Conservation (phyloP, 2,888 invertebrate genomes). For the Drosophila suboccidentalis region DNA sequence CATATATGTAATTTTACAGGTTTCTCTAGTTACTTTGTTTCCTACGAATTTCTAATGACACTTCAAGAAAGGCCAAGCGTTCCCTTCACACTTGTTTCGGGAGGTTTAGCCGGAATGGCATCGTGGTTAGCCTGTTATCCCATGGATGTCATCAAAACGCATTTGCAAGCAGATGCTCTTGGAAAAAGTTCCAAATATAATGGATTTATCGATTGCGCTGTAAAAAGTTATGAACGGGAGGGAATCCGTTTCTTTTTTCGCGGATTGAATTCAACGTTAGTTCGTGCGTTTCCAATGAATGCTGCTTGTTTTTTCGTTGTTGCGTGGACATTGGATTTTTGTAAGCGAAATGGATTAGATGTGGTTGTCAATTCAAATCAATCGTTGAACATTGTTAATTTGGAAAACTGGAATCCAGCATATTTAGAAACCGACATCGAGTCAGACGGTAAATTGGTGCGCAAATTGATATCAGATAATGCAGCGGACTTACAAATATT, state of each 20-base stretch:
- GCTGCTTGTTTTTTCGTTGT: constrained; percentile 96
- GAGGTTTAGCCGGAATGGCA: constrained; percentile 93
- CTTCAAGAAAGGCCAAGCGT: constrained; percentile 87
- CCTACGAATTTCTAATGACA: constrained; percentile 92
- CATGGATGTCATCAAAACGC: constrained; percentile 95
- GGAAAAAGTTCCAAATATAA: constrained; percentile 87
- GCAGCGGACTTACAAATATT: constrained; percentile 1
- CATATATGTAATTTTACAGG: constrained; percentile 60
- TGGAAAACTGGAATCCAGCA: constrained; percentile 51
- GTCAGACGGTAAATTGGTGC: constrained; percentile 51
- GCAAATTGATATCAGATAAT: constrained; percentile 59
- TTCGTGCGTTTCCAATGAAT: constrained; percentile 96
- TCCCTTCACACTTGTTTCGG: constrained; percentile 90
- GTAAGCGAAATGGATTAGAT: constrained; percentile 53
- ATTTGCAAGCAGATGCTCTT: constrained; percentile 91
- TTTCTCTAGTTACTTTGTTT: constrained; percentile 93
- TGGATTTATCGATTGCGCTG: constrained; percentile 91
- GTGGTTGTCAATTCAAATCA: constrained; percentile 39
- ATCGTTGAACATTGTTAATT: constrained; percentile 47
- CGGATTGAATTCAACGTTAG: constrained; percentile 91
- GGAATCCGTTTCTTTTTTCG: constrained; percentile 91
- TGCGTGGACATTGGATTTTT: constrained; percentile 89
- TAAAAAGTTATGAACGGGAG: constrained; percentile 89
- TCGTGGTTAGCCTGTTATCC: constrained; percentile 96
- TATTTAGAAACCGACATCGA: constrained; percentile 34